Percentiles rank a stretch among this genome's conserved stretches.
These are phyloP conservation scores for Chaetorhynchus papuensis DNA, from an alignment of 2,113 vertebrate genomes.

Conservation along the genomic window DNA sequence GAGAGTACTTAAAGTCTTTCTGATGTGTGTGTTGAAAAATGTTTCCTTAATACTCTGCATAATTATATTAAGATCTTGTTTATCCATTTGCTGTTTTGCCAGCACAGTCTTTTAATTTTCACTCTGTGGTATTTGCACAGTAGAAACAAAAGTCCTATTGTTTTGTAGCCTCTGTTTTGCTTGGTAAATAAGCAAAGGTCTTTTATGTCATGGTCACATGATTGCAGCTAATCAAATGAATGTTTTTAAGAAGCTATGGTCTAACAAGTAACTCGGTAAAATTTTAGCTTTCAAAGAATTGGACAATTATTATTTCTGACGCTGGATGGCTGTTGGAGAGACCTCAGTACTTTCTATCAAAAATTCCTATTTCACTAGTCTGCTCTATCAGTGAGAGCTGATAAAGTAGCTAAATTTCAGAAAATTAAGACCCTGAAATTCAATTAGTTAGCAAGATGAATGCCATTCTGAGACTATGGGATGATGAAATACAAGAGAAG, in stretches of 20 bases:
- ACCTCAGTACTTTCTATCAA: not conserved
- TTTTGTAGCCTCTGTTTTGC: not conserved
- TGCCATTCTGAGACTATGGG: not conserved
- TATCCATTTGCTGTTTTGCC: not conserved
- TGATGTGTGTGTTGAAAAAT: not conserved
- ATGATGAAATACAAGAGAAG: not conserved
- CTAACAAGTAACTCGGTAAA: not conserved
- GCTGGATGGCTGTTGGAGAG: not conserved
- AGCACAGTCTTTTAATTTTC: not conserved
- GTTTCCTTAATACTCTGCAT: not conserved
- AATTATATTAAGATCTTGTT: not conserved
- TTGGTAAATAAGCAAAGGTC: not conserved
- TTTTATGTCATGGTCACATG: not conserved
- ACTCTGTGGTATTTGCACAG: not conserved
- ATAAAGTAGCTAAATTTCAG: not conserved
- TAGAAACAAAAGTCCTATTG: not conserved
- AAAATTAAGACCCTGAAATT: not conserved
- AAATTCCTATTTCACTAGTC: not conserved
- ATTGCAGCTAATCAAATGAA: not conserved
- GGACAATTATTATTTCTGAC: not conserved
- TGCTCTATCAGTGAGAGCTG: not conserved
- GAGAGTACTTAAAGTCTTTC: not conserved
- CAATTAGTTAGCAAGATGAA: not conserved
- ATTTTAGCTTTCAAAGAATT: not conserved
- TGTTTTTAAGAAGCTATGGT: not conserved